Base-by-base conservation (phyloP, 2,797 vertebrate species). In the Cuniculus paca region DNA sequence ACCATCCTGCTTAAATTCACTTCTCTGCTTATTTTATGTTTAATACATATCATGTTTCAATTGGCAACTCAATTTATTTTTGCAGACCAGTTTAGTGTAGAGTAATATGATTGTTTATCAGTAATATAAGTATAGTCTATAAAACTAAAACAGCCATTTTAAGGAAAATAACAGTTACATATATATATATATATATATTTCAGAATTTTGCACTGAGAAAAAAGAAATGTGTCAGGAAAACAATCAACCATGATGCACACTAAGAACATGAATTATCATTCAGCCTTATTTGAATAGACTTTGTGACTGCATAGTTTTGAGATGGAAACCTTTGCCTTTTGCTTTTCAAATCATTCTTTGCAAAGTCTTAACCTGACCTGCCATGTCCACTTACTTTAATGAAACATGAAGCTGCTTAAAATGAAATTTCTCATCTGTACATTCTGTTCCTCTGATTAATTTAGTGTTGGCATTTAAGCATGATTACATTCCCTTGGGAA, bases 361-460 rank as follows among this genome's bases (percentile, higher is more conserved):
- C 52, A 74, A 96, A 97, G 96, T 96, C 94, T 97, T 97, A 97
- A 97, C 96, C 94, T 95, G 91, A 94, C 91, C 91, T 90, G 36
- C 88, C 93, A 96, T 97, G n/a, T 31, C 97, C 90, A 95, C 93
- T 96, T 98, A 96, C 79, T 97, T 97, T 97, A 96, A 98, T 97
- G 96, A 97, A 97, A 97, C 96, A 97, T 31, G 95, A 98, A 98
- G 91, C 95, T 96, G 85, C 94, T 97, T 96, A 97, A 95, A 97
- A 97, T 96, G 94, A 97, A 97, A 92, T 97, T 96, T 97, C 77
- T 58, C 94, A 92, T 97, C 60, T 97, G 52, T 70, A 95, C 93
- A 96, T 95, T 97, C 97, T 96, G 9, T 95, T 93, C 95, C 86
- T 91, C 95, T 97, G 97, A 96, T 98, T 98, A 97, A 98, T 98